A percentile compares a stretch with the other conserved stretches of the same genome.
These are phyloP conservation scores for Charina bottae DNA, from an alignment of 2,113 vertebrate species.

Conservation along the genomic window DNA sequence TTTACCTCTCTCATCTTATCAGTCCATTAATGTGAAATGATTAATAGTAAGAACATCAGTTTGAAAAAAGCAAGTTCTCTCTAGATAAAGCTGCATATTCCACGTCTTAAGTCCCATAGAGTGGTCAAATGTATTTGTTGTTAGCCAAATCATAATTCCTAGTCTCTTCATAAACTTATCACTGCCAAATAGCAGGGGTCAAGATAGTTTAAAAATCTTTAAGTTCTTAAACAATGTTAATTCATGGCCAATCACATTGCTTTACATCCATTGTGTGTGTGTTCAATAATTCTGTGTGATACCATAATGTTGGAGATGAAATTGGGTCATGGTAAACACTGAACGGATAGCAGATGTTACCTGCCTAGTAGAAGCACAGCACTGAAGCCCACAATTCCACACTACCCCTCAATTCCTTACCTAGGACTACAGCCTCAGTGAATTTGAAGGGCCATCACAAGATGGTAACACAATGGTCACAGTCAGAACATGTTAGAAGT, in stretches of 20 bases:
- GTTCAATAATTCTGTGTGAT: neutral
- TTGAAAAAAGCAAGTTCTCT: slow-evolving; percentile 17
- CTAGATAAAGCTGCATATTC: neutral
- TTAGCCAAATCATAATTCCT: neutral
- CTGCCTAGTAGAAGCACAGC: neutral
- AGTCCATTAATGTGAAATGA: slow-evolving; percentile 23
- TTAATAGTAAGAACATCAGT: neutral
- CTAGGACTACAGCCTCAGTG: neutral
- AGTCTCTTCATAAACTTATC: neutral
- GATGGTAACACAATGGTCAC: neutral
- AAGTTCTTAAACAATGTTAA: neutral
- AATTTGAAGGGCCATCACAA: neutral
- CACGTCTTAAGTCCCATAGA: neutral
- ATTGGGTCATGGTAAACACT: neutral
- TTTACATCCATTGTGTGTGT: neutral
- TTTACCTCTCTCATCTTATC: slow-evolving; percentile 9
- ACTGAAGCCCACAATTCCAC: neutral
- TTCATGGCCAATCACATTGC: neutral
- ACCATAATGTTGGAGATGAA: neutral
- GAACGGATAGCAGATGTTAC: neutral
- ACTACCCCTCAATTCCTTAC: neutral
- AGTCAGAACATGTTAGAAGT: neutral
- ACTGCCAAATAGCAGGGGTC: neutral
- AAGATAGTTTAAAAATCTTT: neutral
- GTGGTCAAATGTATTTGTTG: neutral